Evolutionary conservation across 2,797 vertebrate genomes (phyloP).

Genomic region (Cichlasoma orientale): DNA sequence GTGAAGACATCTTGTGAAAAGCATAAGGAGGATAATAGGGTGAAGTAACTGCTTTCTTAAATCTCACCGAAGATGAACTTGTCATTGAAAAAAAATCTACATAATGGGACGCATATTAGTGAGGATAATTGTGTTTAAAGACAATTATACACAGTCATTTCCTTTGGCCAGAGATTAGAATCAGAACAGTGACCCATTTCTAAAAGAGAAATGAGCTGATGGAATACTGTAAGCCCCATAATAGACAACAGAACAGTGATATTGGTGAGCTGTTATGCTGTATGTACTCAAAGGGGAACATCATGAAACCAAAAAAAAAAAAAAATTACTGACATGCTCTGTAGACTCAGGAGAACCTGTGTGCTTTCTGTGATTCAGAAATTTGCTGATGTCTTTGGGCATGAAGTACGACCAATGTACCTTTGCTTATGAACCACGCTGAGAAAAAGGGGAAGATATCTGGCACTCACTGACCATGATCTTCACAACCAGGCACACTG

Average conservation of each 20-base stretch:
- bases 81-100: conserved; percentile 45
- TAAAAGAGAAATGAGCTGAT: conserved; percentile 50
- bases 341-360: too few relatives aligned
- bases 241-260: conserved; percentile 6
- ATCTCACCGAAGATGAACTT: conserved; percentile 64
- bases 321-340: background rate
- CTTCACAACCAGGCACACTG: conserved; percentile 13
- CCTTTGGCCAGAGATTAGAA: conserved; percentile 58
- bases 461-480: conserved; percentile 12
- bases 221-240: conserved; percentile 20
- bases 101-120: conserved; percentile 64
- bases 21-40: conserved; percentile 7
- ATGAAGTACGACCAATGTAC: background rate
- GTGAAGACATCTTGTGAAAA: conserved; percentile 10
- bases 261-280: background rate
- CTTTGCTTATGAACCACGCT: background rate
- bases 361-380: background rate
- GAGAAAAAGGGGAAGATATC: background rate
- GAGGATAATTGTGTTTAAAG: conserved; percentile 71
- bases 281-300: conserved; percentile 1
- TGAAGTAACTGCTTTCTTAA: conserved; percentile 40
- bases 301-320: background rate
- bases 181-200: conserved; percentile 59
- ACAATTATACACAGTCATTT: conserved; percentile 64
- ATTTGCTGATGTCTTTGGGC: background rate